phyloP scores from a whole-genome alignment of 2,888 invertebrate species.

The Dicyrtomina minuta region DNA sequence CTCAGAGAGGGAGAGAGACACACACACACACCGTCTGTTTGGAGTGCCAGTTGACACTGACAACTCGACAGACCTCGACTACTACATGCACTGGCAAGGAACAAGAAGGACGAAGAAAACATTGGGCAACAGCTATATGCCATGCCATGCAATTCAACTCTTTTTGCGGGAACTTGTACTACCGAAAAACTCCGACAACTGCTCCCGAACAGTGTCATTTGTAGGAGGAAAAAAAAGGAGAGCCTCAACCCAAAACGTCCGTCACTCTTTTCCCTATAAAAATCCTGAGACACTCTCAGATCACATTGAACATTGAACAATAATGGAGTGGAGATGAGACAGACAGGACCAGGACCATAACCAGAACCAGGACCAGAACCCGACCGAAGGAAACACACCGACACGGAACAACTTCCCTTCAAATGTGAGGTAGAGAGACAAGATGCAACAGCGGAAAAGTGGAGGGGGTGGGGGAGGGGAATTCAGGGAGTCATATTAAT shows the following conservation, averaged over 20 bases:
- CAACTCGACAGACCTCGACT: conserved; percentile 28
- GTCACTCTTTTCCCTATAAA: conserved; percentile 18
- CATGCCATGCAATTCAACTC: too few relatives aligned
- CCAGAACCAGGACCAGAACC: too few relatives aligned
- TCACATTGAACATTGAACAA: too few relatives aligned
- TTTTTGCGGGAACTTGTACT: too few relatives aligned
- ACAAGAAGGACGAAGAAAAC: not conserved
- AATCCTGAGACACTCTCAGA: not conserved
- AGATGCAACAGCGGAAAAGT: conserved; percentile 14
- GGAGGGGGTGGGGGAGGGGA: too few relatives aligned
- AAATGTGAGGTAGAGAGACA: conserved; percentile 11
- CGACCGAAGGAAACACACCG: not conserved
- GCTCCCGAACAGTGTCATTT: conserved; percentile 28
- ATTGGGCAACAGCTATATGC: too few relatives aligned
- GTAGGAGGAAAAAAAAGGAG: too few relatives aligned
- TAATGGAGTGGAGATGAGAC: too few relatives aligned
- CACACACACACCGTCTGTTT: conserved; percentile 11
- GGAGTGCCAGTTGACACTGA: conserved; percentile 34
- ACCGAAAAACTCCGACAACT: conserved; percentile 28
- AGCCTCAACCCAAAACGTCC: conserved; percentile 13
- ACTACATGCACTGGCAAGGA: not conserved
- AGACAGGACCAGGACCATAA: too few relatives aligned
- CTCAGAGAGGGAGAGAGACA: not conserved
- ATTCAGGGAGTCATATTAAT: too few relatives aligned
- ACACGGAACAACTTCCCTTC: not conserved